phyloP scores from a whole-genome alignment of 2,113 vertebrate genomes.

The Amphiprion percula region DNA sequence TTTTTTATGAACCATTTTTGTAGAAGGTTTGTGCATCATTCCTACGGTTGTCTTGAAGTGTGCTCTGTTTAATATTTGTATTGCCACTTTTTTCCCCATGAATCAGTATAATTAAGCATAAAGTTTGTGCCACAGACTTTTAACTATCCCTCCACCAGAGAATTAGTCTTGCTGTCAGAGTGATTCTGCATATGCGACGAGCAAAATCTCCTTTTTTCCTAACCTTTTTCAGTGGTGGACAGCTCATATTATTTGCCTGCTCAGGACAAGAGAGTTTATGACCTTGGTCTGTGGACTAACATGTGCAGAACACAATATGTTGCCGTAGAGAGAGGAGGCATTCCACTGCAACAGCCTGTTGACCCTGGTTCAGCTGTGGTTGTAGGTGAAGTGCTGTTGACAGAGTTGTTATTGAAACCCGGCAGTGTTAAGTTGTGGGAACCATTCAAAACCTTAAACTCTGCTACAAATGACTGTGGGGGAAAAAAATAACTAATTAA shows the following conservation, averaged over 20 bases:
- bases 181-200: neutral
- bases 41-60: constrained; percentile 1
- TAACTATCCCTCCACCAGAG: no score
- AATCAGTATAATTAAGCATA: no score
- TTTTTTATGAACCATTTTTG: neutral
- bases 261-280: constrained; percentile 12
- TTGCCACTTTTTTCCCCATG: neutral
- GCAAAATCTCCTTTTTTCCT: neutral
- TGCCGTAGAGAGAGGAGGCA: neutral
- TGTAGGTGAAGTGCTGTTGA: constrained; percentile 10
- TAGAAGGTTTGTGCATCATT: neutral
- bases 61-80: neutral
- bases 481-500: no score
- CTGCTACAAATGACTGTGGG: neutral
- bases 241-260: constrained; percentile 2
- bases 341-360: constrained; percentile 5
- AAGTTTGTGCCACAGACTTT: no score
- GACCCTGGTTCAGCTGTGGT: constrained; percentile 1
- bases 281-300: neutral
- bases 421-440: constrained; percentile 13
- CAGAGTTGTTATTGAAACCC: constrained; percentile 8
- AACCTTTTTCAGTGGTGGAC: neutral
- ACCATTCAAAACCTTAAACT: constrained; percentile 6
- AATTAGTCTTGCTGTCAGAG: no score
- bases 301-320: neutral